A percentile compares a stretch with the other conserved stretches of the same genome.
Conservation (phyloP, 2,113 vertebrate species). For the Eolophus roseicapilla region DNA sequence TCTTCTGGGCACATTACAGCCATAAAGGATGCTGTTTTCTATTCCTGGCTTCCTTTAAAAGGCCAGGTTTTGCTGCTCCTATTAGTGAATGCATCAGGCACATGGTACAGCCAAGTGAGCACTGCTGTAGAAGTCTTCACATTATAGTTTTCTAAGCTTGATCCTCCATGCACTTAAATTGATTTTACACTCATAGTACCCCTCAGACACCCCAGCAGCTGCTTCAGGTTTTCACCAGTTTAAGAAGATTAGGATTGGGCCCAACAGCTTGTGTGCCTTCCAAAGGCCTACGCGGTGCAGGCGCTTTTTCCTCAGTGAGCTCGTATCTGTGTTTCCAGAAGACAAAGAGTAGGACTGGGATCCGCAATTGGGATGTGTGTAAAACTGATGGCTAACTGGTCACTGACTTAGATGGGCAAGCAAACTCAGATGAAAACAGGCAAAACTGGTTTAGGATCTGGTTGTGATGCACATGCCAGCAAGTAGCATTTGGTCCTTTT, state of each 20-base stretch:
- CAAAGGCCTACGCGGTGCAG: background rate
- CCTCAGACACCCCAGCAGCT: conserved; percentile 10
- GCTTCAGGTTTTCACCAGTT: background rate
- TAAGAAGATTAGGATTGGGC: background rate
- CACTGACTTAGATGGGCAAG: background rate
- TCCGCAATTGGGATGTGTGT: fast-evolving
- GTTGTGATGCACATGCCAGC: background rate
- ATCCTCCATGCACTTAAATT: background rate
- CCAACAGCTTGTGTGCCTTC: background rate
- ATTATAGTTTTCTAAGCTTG: background rate
- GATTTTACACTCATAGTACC: conserved; percentile 30
- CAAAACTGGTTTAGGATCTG: background rate
- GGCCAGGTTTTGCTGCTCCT: background rate
- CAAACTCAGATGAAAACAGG: background rate
- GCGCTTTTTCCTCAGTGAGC: background rate
- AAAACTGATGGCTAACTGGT: background rate
- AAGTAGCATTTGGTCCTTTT: background rate
- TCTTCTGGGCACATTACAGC: background rate
- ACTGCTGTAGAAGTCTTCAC: background rate
- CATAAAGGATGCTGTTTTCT: background rate
- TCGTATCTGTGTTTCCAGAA: background rate
- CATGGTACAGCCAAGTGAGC: background rate
- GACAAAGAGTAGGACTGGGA: background rate
- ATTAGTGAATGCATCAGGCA: background rate
- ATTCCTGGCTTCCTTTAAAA: conserved; percentile 4